Evolutionary conservation across 2,888 invertebrate genomes (phyloP).

Genomic region (Chrysodeixis includens): DNA sequence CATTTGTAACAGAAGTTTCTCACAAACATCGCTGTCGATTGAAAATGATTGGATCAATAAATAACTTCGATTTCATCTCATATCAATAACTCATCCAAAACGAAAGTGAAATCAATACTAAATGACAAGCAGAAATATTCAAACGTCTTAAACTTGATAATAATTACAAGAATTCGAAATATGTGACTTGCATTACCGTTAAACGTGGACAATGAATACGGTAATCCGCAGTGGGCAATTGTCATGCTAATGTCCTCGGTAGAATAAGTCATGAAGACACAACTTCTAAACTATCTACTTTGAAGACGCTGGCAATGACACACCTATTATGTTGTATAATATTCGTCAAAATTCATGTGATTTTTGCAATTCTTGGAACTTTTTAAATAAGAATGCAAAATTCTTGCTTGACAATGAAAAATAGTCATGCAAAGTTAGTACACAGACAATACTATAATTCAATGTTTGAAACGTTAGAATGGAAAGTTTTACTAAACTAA

Average conservation of each 20-base stretch:
- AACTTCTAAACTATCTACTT: neutral
- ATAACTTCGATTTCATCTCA: neutral
- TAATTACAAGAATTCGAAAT: conserved; percentile 45
- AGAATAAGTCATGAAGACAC: conserved; percentile 35
- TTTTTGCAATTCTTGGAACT: conserved; percentile 16
- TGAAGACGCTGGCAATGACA: conserved; percentile 24
- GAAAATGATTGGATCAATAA: conserved; percentile 5
- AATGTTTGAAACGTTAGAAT: neutral
- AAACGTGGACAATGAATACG: conserved; percentile 56
- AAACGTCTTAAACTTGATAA: conserved; percentile 30
- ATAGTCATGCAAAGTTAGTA: neutral
- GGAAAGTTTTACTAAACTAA: neutral
- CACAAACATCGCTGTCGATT: neutral
- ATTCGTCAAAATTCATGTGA: conserved; percentile 19
- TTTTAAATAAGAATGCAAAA: neutral
- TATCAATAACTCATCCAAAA: conserved; percentile 15
- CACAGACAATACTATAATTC: neutral
- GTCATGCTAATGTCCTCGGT: conserved; percentile 63
- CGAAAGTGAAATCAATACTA: conserved; percentile 43
- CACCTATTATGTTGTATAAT: conserved; percentile 29
- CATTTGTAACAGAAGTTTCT: neutral
- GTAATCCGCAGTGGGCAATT: conserved; percentile 60
- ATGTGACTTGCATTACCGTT: conserved; percentile 53
- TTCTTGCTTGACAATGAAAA: neutral
- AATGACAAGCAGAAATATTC: conserved; percentile 19